Evolutionary conservation across 2,797 vertebrate species (phyloP), one percentile per base, ranked within the genome.

Genomic region (Tympanoctomys barrerae): DNA sequence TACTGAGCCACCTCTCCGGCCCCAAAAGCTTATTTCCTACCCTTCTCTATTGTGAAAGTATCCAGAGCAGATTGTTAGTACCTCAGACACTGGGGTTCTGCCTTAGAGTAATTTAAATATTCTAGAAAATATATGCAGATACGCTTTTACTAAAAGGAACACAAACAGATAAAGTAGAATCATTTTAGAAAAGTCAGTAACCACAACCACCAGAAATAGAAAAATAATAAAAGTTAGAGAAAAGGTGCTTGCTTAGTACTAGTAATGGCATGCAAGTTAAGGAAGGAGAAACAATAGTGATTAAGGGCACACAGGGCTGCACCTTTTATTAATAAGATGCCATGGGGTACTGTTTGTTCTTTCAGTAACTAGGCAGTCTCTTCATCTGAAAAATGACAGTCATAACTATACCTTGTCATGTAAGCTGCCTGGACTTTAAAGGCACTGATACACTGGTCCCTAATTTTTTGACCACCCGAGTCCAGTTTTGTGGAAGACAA

Each of bases 141-240:
- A 73, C 13, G 2, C 19, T 68, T 68, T 54, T 80, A 77, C 79
- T 89, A 89, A 78, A 85, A 3, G 2, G 2, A 39, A 19, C 13
- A 1, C 64, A n/a, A 9, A 89, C 33, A 80, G 28, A 87, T 68
- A 80, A 95, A 86, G 4, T 49, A 89, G 39, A 77, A 85, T 77
- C 28, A 39, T 10, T 61, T 66, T 62, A 61, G 28, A 31, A 70
- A 52, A 31, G 5, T 42, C 82, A 70, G 14, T 78, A 68, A 93
- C 18, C n/a, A 86, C 33, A 87, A 89, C n/a, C 36, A 84, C 26
- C 24, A 77, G 21, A 91, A 93, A 79, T 39, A 64, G 2, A 83
- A 6, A 14, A 88, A 91, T 87, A 91, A 77, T 64, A 91, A 93
- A 83, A 62, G 70, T 57, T 16, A 28, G 19, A 90, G 39, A 62